phyloP scores from a whole-genome alignment of 2,797 vertebrate genomes.

The Pipistrellus pygmaeus region DNA sequence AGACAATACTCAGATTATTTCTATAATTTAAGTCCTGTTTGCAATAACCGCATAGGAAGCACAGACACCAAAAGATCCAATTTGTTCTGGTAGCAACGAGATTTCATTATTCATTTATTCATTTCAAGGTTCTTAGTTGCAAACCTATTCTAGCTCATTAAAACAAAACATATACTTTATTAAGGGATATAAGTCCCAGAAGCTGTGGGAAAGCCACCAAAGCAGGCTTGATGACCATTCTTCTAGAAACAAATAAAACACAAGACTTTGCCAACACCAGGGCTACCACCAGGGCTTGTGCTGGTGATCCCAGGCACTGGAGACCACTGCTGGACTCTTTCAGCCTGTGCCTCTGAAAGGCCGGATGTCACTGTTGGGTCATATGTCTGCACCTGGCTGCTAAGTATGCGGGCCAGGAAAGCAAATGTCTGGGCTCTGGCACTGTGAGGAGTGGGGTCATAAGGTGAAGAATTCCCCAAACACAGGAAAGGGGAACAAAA shows the following conservation, averaged over 20 bases:
- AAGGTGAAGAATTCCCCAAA: background rate
- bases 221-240: background rate
- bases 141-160: slow-evolving; percentile 26
- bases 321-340: background rate
- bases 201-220: slow-evolving; percentile 18
- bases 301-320: background rate
- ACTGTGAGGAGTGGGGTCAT: background rate
- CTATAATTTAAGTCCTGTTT: slow-evolving; percentile 65
- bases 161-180: background rate
- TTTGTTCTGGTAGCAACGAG: slow-evolving; percentile 42
- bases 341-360: background rate
- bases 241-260: background rate
- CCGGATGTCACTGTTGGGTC: background rate
- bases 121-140: slow-evolving; percentile 16
- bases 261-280: background rate
- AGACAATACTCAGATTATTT: slow-evolving; percentile 46
- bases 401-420: background rate
- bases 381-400: background rate
- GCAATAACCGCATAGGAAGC: slow-evolving; percentile 60
- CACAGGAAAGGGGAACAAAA: background rate
- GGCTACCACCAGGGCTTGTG: too few species aligned
- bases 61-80: slow-evolving; percentile 52
- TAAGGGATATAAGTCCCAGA: background rate
- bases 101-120: slow-evolving; percentile 53
- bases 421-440: background rate